Percentiles rank a stretch among this genome's conserved stretches.
These are phyloP conservation scores for Cecidostiba fungosa DNA, from an alignment of 2,888 invertebrate genomes.

Conservation along the genomic window DNA sequence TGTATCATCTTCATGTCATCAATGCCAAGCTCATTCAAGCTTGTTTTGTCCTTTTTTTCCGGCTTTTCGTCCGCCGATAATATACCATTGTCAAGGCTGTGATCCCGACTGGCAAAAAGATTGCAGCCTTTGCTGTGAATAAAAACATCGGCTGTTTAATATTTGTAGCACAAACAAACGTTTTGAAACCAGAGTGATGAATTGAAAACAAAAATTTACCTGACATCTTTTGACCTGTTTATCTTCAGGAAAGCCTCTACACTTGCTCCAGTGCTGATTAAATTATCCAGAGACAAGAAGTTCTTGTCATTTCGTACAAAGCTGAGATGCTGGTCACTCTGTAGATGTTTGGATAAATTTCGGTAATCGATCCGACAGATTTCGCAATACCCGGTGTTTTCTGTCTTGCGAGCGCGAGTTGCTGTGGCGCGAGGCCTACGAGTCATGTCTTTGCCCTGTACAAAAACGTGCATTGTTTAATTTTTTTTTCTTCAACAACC, in stretches of 20 bases:
- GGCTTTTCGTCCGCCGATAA: slow-evolving; percentile 70
- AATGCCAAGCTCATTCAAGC: slow-evolving; percentile 69
- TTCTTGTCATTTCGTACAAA: slow-evolving; percentile 89
- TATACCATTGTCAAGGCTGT: slow-evolving; percentile 72
- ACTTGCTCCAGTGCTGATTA: slow-evolving; percentile 86
- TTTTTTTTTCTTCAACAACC: neutral
- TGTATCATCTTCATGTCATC: slow-evolving; percentile 77
- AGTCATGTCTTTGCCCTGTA: slow-evolving; percentile 79
- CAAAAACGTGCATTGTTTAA: slow-evolving; percentile 8
- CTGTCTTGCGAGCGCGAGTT: slow-evolving; percentile 77
- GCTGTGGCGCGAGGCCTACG: slow-evolving; percentile 78
- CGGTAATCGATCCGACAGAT: slow-evolving; percentile 89
- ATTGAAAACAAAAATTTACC: slow-evolving; percentile 67
- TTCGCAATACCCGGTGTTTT: slow-evolving; percentile 87
- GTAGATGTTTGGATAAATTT: slow-evolving; percentile 86
- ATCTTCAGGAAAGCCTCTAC: slow-evolving; percentile 86
- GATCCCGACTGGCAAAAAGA: slow-evolving; percentile 74
- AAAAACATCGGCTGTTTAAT: slow-evolving; percentile 25
- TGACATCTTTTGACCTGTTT: slow-evolving; percentile 80
- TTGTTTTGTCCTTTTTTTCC: slow-evolving; percentile 69
- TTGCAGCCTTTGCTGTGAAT: slow-evolving; percentile 74
- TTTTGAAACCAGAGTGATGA: neutral
- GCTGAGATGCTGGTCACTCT: slow-evolving; percentile 87
- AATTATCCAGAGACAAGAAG: slow-evolving; percentile 87
- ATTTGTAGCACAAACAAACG: slow-evolving; percentile 3